Percentiles rank a stretch among this genome's conserved stretches.
These are phyloP conservation scores for Morpho achilles DNA, from an alignment of 2,888 invertebrate genomes.

Conservation along the genomic window DNA sequence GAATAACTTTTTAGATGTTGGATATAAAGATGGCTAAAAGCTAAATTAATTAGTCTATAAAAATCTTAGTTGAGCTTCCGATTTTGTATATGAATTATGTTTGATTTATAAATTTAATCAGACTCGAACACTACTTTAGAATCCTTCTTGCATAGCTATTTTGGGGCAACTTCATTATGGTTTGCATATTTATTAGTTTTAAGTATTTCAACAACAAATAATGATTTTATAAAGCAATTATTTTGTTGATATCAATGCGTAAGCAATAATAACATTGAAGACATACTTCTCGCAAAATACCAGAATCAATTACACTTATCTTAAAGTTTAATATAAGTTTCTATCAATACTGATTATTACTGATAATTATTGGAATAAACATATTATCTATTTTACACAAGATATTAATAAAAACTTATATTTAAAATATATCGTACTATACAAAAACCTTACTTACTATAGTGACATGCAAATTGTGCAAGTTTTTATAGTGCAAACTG, in stretches of 20 bases:
- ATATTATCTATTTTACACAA: neutral
- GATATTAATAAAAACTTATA: constrained; percentile 1
- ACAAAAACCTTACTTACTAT: constrained; percentile 2
- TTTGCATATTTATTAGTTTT: constrained; percentile 11
- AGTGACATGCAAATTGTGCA: constrained; percentile 16
- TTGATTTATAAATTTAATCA: constrained; percentile 45
- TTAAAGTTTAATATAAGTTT: too few relatives aligned
- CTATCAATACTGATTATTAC: too few relatives aligned
- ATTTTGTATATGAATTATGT: constrained; percentile 39
- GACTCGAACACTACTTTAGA: constrained; percentile 31
- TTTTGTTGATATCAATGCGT: neutral
- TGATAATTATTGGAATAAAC: too few relatives aligned
- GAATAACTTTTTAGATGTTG: constrained; percentile 39
- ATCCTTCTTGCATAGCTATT: constrained; percentile 33
- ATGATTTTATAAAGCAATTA: neutral
- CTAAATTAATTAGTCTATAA: constrained; percentile 43
- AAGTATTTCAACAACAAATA: neutral
- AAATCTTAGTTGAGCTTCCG: constrained; percentile 55
- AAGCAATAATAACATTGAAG: too few relatives aligned
- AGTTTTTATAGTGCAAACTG: constrained; percentile 6
- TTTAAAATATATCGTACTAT: neutral
- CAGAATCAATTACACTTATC: too few relatives aligned
- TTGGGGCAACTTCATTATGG: constrained; percentile 49
- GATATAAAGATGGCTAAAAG: constrained; percentile 47
- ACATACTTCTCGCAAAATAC: too few relatives aligned